Conservation (phyloP, 92 coral and sea anemone species). For the Phenganax stokvisi region DNA sequence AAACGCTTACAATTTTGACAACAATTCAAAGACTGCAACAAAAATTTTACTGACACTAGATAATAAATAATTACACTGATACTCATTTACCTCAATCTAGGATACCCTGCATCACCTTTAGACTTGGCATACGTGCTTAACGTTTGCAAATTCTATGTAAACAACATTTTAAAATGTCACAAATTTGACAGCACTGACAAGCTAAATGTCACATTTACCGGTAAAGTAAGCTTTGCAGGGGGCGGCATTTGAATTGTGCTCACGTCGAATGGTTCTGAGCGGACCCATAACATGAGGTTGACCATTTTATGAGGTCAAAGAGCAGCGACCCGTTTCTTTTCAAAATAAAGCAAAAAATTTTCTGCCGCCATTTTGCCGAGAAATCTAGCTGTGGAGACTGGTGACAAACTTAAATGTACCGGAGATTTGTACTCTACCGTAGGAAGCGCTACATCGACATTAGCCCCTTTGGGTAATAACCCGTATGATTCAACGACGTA, state of each 20-base stretch:
- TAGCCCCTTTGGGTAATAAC: slow-evolving; percentile 4
- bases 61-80: background rate
- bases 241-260: slow-evolving; percentile 92
- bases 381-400: background rate
- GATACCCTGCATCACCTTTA: slow-evolving; percentile 87
- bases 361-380: background rate
- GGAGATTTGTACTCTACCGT: background rate
- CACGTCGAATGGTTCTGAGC: slow-evolving; percentile 89
- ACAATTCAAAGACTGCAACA: background rate
- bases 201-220: slow-evolving; percentile 49
- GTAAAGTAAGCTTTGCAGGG: slow-evolving; percentile 84
- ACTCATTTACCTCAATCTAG: slow-evolving; percentile 65
- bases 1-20: background rate
- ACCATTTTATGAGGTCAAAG: slow-evolving; percentile 7
- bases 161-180: background rate
- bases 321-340: background rate
- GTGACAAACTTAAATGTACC: background rate
- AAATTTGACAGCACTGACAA: background rate
- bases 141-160: slow-evolving; percentile 74
- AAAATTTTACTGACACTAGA: background rate
- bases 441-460: background rate
- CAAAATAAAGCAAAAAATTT: background rate
- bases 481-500: slow-evolving; percentile 15
- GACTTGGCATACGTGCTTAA: slow-evolving; percentile 80
- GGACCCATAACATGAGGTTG: slow-evolving; percentile 74